Base-by-base conservation (phyloP, 1,140 invertebrate genomes). In the Drosophila aff. region DNA sequence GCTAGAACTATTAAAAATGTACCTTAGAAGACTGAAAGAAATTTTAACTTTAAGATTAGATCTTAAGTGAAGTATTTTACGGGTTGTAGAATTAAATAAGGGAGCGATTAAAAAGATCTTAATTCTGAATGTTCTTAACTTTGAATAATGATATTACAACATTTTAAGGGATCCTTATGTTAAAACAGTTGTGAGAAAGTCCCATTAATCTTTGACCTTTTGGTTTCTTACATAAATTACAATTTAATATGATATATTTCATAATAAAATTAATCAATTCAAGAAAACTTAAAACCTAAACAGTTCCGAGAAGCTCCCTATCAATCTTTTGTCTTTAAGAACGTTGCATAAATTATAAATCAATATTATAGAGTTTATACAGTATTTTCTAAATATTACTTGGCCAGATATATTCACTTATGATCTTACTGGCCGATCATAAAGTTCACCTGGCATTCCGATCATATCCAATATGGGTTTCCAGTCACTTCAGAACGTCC, bases 401-500 rank as follows among this genome's bases (percentile, higher is more conserved):
- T 36, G 10, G 3, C 9, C 9, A 11, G 33, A 33, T 40, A 40
- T 41, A 8, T 11, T 46, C 13, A 18, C 15, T 16, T 49, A 8
- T 26, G 46, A 47, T 47, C 21, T 23, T 15, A 3, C 15, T 9
- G 44, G 5, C n/a, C 1, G 2, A 4, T 15, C 11, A 21, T 5
- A 16, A 21, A 11, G 31, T 21, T 36, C 13, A 53, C n/a, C 13
- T 21, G 7, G 52, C 31, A 55, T 38, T 38, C 5, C 10, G 33
- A 23, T 21, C 8, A 18, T 55, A 16, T 18, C 2, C 8, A 10
- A 36, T 33, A 50, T 50, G 26, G n/a, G 33, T 38, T 38, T 13
- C 1, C 15, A 21, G 11, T 13, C 36, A 64, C 26, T 64, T 11
- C 10, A 64, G 26, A 60, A 21, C n/a, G 53, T 66, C 57, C 43